These are phyloP conservation scores for Cotesia glomerata DNA, from an alignment of 1,140 invertebrate species.

Conservation along the genomic window DNA sequence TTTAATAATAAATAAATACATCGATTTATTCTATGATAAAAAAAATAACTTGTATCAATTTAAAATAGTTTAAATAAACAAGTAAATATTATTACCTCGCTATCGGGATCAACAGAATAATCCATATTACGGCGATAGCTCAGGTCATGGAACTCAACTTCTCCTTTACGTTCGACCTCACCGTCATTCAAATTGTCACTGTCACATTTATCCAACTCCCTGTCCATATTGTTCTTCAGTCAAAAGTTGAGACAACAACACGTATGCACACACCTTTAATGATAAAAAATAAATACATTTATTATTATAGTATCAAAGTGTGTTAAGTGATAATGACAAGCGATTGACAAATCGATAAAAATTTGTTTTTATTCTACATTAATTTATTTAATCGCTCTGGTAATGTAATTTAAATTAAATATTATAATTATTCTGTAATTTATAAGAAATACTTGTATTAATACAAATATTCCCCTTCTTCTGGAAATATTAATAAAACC, in stretches of 20 bases:
- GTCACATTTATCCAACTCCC: slow-evolving; percentile 38
- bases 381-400: too few relatives aligned
- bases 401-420: too few relatives aligned
- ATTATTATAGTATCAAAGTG: too few relatives aligned
- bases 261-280: too few relatives aligned
- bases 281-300: too few relatives aligned
- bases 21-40: too few relatives aligned
- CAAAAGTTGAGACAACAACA: background rate
- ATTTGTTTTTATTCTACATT: too few relatives aligned
- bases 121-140: slow-evolving; percentile 42
- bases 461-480: background rate
- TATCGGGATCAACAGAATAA: slow-evolving; percentile 19
- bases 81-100: slow-evolving; percentile 17
- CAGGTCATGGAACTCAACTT: slow-evolving; percentile 42
- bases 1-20: background rate
- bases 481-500: background rate
- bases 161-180: slow-evolving; percentile 40
- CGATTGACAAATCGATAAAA: background rate
- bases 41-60: too few relatives aligned
- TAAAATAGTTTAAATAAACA: background rate
- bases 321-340: background rate
- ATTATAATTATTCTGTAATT: too few relatives aligned
- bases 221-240: slow-evolving; percentile 41
- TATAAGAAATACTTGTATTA: background rate
- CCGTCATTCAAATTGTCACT: slow-evolving; percentile 41